Base-by-base conservation (phyloP, 2,113 vertebrate genomes). In the Syngnathoides biaculeatus region DNA sequence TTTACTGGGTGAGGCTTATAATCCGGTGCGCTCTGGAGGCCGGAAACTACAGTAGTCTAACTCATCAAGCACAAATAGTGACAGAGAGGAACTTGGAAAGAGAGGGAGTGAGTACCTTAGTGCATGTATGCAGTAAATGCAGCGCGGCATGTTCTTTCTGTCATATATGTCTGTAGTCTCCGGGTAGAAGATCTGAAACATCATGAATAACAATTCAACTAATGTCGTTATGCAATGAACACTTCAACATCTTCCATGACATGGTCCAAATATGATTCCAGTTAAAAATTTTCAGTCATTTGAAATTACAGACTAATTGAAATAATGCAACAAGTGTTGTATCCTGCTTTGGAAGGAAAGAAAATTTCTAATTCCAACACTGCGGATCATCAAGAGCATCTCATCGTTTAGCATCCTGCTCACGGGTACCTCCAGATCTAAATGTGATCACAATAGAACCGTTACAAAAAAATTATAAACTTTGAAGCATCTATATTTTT, bases 111-210 rank as follows among this genome's bases (percentile, higher is more conserved):
- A 11, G 45, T 92, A 98, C 97, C 97, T 99, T 89, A 99, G 95
- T 0, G 97, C 97, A 1, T 99, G 97, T 70, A 99, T 98, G 57
- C 97, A 99, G 85, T 99, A 99, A 88, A 99, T 98, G 78, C 95
- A 97, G 71, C 96, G 94, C 0, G 96, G 97, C 97, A 99, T 98
- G 91, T 99, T 99, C 91, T 99, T 99, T 76, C 96, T 92, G 86
- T 99, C 97, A 17, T 99, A 99, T 72, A 99, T 98, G 82, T 99
- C 97, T 71, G 97, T 99, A 8, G 97, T 99, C 90, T 99, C 97
- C 22, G 97, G 97, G 79, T 99, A 99, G 92, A 99, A 99, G 79
- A 99, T 99, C 97, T 99, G 82, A 81, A 88, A 84, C 43, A 77
- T 42, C 6, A 1, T 26, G 20, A 35, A 50, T 13, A 50, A 4